Conservation (phyloP, 2,888 invertebrate genomes). For the Fragum sueziense region DNA sequence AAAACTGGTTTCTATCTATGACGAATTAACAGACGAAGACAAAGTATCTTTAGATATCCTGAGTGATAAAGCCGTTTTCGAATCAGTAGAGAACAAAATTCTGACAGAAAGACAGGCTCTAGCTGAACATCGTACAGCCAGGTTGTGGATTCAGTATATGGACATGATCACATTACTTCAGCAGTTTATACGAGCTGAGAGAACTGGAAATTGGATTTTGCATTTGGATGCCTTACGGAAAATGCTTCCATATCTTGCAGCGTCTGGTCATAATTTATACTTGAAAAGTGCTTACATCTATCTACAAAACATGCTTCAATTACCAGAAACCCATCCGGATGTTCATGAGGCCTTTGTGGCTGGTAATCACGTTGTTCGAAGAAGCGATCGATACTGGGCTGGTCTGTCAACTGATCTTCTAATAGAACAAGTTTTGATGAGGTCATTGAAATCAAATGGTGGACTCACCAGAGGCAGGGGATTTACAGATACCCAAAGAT, state of each 20-base stretch:
- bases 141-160: constrained; percentile 61
- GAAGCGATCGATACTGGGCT: constrained; percentile 63
- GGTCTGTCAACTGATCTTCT: constrained; percentile 65
- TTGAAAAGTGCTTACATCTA: constrained; percentile 53
- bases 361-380: constrained; percentile 58
- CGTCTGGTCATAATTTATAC: constrained; percentile 58
- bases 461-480: constrained; percentile 62
- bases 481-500: constrained; percentile 57
- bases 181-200: constrained; percentile 60
- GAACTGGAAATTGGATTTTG: constrained; percentile 49
- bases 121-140: constrained; percentile 26
- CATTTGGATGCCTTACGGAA: constrained; percentile 41
- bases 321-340: constrained; percentile 48
- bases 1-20: background rate
- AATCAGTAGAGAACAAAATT: background rate
- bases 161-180: constrained; percentile 62
- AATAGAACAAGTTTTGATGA: constrained; percentile 69
- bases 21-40: background rate
- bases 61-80: background rate
- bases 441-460: constrained; percentile 61
- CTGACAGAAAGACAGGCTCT: constrained; percentile 25
- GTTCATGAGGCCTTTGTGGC: constrained; percentile 43
- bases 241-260: constrained; percentile 60
- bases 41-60: background rate
- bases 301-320: constrained; percentile 36